Conservation (phyloP, 2,888 invertebrate species). For the Lasioglossum vierecki region DNA sequence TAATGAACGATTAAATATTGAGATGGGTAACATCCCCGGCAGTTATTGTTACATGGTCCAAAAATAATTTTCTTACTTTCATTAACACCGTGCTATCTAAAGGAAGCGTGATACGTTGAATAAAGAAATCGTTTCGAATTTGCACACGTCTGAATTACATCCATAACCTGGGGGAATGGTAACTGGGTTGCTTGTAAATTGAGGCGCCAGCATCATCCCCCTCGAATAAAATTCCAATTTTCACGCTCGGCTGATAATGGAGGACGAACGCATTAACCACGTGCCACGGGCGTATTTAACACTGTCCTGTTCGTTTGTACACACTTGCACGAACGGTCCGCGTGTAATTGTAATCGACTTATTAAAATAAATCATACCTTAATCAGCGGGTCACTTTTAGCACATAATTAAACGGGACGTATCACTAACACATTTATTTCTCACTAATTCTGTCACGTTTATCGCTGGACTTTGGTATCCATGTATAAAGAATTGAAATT, state of each 20-base stretch:
- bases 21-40: neutral
- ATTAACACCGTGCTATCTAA: neutral
- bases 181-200: constrained; percentile 35
- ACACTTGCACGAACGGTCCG: neutral
- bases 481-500: neutral
- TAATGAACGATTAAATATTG: neutral
- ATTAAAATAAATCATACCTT: neutral
- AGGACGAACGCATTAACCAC: constrained; percentile 26
- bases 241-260: constrained; percentile 21
- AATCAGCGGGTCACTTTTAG: neutral
- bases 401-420: neutral
- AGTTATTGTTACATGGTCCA: neutral
- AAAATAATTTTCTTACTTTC: neutral
- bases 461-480: neutral
- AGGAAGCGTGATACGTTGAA: neutral
- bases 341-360: neutral
- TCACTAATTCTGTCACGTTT: neutral
- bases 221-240: constrained; percentile 46
- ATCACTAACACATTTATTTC: neutral
- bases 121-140: neutral
- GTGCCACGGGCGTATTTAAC: constrained; percentile 21
- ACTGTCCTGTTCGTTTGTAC: constrained; percentile 15
- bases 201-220: constrained; percentile 11
- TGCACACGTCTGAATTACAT: neutral
- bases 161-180: neutral